Evolutionary conservation across 2,797 vertebrate genomes (phyloP).

Genomic region (Eutrigla gurnardus): DNA sequence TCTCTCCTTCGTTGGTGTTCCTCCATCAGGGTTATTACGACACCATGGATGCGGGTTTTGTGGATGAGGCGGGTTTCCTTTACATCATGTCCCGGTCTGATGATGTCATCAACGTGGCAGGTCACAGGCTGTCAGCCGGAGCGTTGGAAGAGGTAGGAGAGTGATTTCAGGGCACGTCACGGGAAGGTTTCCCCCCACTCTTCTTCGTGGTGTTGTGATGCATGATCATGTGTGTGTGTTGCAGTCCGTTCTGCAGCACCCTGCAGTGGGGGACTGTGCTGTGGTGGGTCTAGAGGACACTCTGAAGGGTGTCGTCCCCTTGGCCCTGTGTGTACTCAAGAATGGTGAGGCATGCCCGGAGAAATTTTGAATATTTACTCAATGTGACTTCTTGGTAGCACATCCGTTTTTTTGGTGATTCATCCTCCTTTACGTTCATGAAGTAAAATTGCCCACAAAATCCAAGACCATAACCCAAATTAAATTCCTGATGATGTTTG

Average conservation of each 20-base stretch:
- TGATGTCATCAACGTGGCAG: slow-evolving; percentile 97
- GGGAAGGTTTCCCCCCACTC: fast-evolving
- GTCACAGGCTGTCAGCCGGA: slow-evolving; percentile 94
- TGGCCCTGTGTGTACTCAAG: slow-evolving; percentile 92
- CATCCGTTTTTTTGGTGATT: not conserved
- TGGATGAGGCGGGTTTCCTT: slow-evolving; percentile 92
- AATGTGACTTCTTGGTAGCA: not conserved
- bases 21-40: slow-evolving; percentile 92
- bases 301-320: slow-evolving; percentile 92
- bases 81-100: slow-evolving; percentile 96
- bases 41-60: slow-evolving; percentile 95
- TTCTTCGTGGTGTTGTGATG: not conserved
- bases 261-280: slow-evolving; percentile 91
- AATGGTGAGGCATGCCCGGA: slow-evolving; percentile 83
- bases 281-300: slow-evolving; percentile 93
- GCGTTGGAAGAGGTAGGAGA: slow-evolving; percentile 91
- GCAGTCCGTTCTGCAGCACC: slow-evolving; percentile 90
- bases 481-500: not conserved
- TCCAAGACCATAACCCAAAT: not conserved
- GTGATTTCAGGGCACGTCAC: not conserved
- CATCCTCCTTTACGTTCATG: not conserved
- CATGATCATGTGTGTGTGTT: slow-evolving; percentile 35
- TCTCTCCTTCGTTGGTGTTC: not conserved
- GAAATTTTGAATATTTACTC: not conserved
- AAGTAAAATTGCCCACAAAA: not conserved